These are phyloP conservation scores for Acropternis orthonyx DNA, from an alignment of 2,797 vertebrate species.

Conservation along the genomic window DNA sequence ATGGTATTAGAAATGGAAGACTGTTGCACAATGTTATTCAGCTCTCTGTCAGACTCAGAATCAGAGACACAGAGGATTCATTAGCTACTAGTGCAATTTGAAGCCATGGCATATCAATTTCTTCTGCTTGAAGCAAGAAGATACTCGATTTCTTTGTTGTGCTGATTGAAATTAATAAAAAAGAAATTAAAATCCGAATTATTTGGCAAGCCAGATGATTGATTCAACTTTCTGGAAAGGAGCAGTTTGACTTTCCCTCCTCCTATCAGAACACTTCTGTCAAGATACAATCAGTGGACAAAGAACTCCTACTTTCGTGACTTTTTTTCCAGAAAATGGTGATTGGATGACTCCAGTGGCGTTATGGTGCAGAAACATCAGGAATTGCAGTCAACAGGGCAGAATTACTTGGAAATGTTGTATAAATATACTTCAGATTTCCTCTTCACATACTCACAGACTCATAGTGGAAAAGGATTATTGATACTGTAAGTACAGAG, in stretches of 20 bases:
- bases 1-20: not conserved
- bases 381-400: not conserved
- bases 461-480: not conserved
- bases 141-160: not conserved
- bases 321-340: not conserved
- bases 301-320: not conserved
- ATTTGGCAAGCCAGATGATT: not conserved
- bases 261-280: not conserved
- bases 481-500: not conserved
- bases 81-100: not conserved
- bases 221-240: not conserved
- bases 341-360: not conserved
- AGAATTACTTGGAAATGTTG: not conserved
- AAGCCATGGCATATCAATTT: not conserved
- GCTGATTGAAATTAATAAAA: not conserved
- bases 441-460: not conserved
- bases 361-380: not conserved
- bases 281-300: not conserved
- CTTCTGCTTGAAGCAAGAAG: not conserved
- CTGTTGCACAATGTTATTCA: not conserved
- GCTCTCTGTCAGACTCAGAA: not conserved
- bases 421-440: not conserved
- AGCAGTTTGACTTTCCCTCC: not conserved
- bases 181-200: not conserved
- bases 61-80: not conserved